These are phyloP conservation scores for Scopus umbretta DNA, from an alignment of 2,113 vertebrate genomes.

Conservation along the genomic window DNA sequence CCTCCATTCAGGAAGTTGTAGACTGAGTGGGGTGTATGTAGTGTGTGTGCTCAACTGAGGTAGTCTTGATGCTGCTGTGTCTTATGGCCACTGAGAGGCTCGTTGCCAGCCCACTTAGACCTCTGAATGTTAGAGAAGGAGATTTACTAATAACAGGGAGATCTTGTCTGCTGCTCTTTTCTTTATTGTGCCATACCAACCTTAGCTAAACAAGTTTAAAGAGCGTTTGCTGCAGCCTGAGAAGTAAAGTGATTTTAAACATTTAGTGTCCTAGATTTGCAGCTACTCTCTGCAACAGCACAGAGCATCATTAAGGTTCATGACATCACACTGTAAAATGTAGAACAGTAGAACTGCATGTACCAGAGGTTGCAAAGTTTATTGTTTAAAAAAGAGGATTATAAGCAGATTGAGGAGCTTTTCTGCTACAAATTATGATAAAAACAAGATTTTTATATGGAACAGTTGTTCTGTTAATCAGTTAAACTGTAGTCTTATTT, in stretches of 20 bases:
- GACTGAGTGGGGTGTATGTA: neutral
- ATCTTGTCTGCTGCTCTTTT: neutral
- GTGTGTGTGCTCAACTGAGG: neutral
- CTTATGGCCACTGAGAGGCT: neutral
- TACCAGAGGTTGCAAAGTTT: slow-evolving; percentile 36
- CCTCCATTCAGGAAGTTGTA: no score
- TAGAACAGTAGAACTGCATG: slow-evolving; percentile 1
- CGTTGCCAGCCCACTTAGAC: neutral
- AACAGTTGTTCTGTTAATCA: neutral
- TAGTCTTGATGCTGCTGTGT: neutral
- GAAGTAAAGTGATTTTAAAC: slow-evolving; percentile 1
- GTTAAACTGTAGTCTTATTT: slow-evolving; percentile 43
- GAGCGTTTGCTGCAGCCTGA: neutral
- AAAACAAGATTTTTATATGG: neutral
- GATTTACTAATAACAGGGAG: neutral
- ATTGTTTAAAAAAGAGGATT: slow-evolving; percentile 17
- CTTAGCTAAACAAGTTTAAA: neutral
- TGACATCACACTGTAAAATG: slow-evolving; percentile 37
- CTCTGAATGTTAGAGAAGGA: neutral
- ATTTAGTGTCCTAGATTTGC: slow-evolving; percentile 60
- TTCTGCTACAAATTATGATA: neutral
- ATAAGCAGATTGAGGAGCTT: neutral
- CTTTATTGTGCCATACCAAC: neutral
- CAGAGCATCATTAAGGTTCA: slow-evolving; percentile 33
- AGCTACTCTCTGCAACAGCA: slow-evolving; percentile 41